Percentiles rank a stretch among this genome's conserved stretches.
phyloP scores from a whole-genome alignment of 2,797 vertebrate genomes.

The Helostoma temminkii region DNA sequence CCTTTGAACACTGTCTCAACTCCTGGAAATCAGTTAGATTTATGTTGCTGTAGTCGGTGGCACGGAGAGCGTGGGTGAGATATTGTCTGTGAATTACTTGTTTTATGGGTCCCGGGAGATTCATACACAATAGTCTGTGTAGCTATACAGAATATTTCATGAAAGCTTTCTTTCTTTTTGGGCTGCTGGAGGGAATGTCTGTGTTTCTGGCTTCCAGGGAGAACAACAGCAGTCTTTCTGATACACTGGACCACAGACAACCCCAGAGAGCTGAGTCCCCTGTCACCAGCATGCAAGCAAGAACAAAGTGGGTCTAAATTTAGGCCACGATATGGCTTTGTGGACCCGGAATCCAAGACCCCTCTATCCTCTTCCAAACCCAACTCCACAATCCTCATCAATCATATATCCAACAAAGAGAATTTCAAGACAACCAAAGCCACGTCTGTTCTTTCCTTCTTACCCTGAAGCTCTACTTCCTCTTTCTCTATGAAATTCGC shows the following conservation, averaged over 20 bases:
- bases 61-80: slow-evolving; percentile 73
- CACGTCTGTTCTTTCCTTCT: slow-evolving; percentile 28
- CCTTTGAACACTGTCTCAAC: slow-evolving; percentile 79
- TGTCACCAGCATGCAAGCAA: slow-evolving; percentile 73
- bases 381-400: slow-evolving; percentile 49
- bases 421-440: slow-evolving; percentile 44
- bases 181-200: slow-evolving; percentile 73
- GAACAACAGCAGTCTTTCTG: slow-evolving; percentile 83
- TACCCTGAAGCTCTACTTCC: slow-evolving; percentile 25
- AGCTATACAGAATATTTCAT: slow-evolving; percentile 80
- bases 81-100: slow-evolving; percentile 80
- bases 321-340: slow-evolving; percentile 66
- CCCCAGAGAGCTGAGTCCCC: slow-evolving; percentile 73
- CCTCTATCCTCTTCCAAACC: slow-evolving; percentile 42
- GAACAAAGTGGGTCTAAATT: slow-evolving; percentile 81
- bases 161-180: slow-evolving; percentile 81
- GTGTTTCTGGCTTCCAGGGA: slow-evolving; percentile 74
- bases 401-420: slow-evolving; percentile 59
- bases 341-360: slow-evolving; percentile 55
- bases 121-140: slow-evolving; percentile 74
- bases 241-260: slow-evolving; percentile 72
- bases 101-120: slow-evolving; percentile 77
- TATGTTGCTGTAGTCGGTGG: slow-evolving; percentile 71
- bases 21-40: slow-evolving; percentile 76
- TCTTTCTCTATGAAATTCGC: slow-evolving; percentile 18